A percentile compares a stretch with the other conserved stretches of the same genome.
Conservation (phyloP, 2,797 vertebrate genomes). For the Distichodus sexfasciatus region DNA sequence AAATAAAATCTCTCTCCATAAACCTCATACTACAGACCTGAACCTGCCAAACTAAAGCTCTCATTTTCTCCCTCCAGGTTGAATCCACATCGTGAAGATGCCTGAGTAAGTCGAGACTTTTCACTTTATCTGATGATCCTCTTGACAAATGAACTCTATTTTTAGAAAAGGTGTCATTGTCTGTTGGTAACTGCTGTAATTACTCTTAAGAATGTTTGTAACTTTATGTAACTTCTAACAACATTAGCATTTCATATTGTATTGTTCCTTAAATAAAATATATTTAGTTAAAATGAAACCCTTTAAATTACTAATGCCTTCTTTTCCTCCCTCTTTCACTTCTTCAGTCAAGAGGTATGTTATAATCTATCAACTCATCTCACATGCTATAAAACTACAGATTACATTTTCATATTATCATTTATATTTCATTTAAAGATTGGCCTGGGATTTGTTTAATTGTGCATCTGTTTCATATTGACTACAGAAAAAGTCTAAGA, state of each 20-base stretch:
- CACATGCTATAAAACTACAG: too few species aligned
- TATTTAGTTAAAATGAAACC: background rate
- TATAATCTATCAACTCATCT: too few species aligned
- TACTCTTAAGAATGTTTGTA: background rate
- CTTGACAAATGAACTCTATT: conserved; percentile 35
- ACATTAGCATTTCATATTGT: background rate
- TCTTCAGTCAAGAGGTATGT: conserved; percentile 73
- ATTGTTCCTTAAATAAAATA: background rate
- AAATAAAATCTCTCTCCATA: conserved; percentile 40
- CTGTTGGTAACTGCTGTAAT: background rate
- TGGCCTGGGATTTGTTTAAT: background rate
- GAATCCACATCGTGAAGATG: conserved; percentile 66
- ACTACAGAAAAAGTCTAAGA: conserved; percentile 93
- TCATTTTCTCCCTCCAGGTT: conserved; percentile 73
- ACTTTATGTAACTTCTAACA: background rate
- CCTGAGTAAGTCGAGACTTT: conserved; percentile 70
- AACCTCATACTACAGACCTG: conserved; percentile 32
- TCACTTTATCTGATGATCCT: conserved; percentile 8
- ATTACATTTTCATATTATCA: too few species aligned
- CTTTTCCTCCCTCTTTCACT: conserved; percentile 19
- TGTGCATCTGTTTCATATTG: background rate
- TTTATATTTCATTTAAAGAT: too few species aligned
- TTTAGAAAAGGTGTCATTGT: conserved; percentile 13
- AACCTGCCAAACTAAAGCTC: conserved; percentile 54
- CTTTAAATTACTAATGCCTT: background rate